phyloP scores from a whole-genome alignment of 35 echinoderm and acorn worm genomes.

The Chiridota heheva region DNA sequence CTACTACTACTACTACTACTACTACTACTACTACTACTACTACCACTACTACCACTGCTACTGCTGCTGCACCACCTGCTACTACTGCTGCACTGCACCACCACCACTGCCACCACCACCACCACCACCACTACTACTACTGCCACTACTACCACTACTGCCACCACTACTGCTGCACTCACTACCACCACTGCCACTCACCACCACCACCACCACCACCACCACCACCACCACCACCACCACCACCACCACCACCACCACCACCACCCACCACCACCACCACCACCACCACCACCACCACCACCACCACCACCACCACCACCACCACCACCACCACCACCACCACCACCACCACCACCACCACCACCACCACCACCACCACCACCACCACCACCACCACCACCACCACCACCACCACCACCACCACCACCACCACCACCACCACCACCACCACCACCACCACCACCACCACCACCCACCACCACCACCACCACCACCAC shows the following conservation, averaged over 20 bases:
- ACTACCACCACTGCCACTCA: conserved; percentile 4
- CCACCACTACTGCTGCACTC: too few species aligned
- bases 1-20: too few species aligned
- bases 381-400: conserved; percentile 4
- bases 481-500: conserved; percentile 3
- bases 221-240: conserved; percentile 4
- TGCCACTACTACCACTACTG: conserved; percentile 4
- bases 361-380: conserved; percentile 3
- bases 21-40: too few species aligned
- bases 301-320: neutral
- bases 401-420: conserved; percentile 4
- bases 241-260: conserved; percentile 4
- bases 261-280: too few species aligned
- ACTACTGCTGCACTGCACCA: too few species aligned
- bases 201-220: too few species aligned
- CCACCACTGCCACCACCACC: conserved; percentile 3
- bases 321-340: conserved; percentile 4
- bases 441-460: conserved; percentile 3
- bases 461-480: too few species aligned
- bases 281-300: neutral
- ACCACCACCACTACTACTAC: conserved; percentile 4
- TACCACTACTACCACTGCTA: too few species aligned
- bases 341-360: conserved; percentile 3
- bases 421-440: conserved; percentile 3
- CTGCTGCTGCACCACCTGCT: too few species aligned